Base-by-base conservation (phyloP, 2,888 invertebrate species). In the Drosophila hawaiiensis region DNA sequence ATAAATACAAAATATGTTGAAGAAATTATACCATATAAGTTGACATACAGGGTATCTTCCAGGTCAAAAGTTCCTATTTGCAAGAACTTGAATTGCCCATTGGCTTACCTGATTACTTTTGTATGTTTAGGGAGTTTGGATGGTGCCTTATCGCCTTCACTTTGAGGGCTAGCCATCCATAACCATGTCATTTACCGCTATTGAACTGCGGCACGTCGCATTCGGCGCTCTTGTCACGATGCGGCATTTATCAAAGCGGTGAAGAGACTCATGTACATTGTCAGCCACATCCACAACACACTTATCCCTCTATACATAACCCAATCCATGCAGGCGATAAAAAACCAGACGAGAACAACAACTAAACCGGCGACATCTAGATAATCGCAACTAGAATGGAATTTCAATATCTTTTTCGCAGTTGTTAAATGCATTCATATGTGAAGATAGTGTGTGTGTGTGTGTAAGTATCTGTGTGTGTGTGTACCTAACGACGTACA, bases 221-320 rank as follows among this genome's bases (percentile, higher is more conserved):
- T 28, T 12, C 25, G 14, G n/a, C 14, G 49, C 33, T 22, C n/a
- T 39, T 37, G 71, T 43, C 68, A 63, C 63, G 43, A 14, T 33
- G 78, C 79, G 79, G 82, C 82, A 81, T 82, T 74, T 53, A 80
- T 80, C 79, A 80, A 82, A 79, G 78, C 50, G 73, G 59, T 66
- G 63, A 59, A 37, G 29, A 59, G 58, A 39, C 41, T n/a, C 62
- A 25, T 22, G 25, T 54, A 35, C 68, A 73, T 41, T 68, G 49
- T 41, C 54, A 47, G 39, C 22, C 66, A 73, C 37, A 37, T 31
- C 53, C 47, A 47, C 9, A 16, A 4, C 19, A 39, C 49, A 59
- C 56, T 37, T 31, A 70, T 60, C 55, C 59, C 78, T 63, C 78
- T 63, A 16, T 33, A 19, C 29, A 31, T 52, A 49, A 22, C 39